Conservation (phyloP, 2,113 vertebrate genomes). For the Toxotes jaculatrix region DNA sequence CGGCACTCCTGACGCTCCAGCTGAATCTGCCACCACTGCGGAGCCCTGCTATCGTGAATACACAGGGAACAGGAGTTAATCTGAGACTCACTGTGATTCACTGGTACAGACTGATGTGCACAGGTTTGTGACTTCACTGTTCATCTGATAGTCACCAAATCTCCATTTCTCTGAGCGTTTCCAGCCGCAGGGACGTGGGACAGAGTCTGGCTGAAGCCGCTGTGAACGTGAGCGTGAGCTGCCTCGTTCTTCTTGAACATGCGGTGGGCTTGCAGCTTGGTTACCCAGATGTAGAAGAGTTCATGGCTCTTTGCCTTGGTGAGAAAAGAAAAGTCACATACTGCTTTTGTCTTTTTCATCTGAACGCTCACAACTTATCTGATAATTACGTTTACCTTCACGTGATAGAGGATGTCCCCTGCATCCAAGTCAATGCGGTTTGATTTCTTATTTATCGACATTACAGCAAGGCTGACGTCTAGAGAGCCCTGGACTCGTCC, state of each 20-base stretch:
- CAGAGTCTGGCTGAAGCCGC: constrained; percentile 62
- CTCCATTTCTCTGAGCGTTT: constrained; percentile 74
- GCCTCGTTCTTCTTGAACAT: constrained; percentile 83
- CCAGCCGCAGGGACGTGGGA: constrained; percentile 28
- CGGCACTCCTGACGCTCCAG: constrained; percentile 18
- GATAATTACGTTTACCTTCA: constrained; percentile 84
- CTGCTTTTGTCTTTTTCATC: not conserved
- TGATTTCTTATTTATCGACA: constrained; percentile 94
- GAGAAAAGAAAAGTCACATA: not conserved
- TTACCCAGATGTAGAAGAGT: constrained; percentile 92
- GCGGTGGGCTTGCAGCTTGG: constrained; percentile 91
- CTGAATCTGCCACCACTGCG: constrained; percentile 40
- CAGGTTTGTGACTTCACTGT: accelerated
- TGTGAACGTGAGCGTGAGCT: constrained; percentile 61
- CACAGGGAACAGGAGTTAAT: not conserved
- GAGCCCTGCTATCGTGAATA: constrained; percentile 18
- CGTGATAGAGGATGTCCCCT: constrained; percentile 92
- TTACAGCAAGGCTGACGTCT: constrained; percentile 89
- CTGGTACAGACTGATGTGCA: not conserved
- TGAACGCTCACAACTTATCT: no score
- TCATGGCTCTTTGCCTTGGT: constrained; percentile 91
- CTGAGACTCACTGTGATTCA: not conserved
- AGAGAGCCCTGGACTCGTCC: constrained; percentile 90
- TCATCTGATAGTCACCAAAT: constrained; percentile 53
- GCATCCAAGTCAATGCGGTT: constrained; percentile 93